A percentile compares a stretch with the other conserved stretches of the same genome.
These are phyloP conservation scores for Felis chaus DNA, from an alignment of 2,113 vertebrate genomes.

Conservation along the genomic window DNA sequence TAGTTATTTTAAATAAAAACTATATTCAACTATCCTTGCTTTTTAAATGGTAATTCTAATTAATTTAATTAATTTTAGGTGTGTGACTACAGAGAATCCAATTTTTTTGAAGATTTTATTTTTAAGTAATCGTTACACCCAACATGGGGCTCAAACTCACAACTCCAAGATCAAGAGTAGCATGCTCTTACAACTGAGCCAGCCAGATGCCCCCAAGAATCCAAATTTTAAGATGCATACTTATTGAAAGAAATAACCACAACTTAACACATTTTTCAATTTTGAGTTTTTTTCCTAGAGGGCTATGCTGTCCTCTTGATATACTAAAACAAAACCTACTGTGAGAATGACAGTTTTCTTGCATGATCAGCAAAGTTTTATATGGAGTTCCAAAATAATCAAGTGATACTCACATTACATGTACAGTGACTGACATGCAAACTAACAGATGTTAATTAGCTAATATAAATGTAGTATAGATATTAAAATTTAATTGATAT, in stretches of 20 bases:
- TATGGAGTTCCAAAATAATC: neutral
- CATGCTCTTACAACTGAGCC: neutral
- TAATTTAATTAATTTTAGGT: conserved; percentile 24
- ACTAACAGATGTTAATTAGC: neutral
- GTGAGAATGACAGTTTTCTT: neutral
- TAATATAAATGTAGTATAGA: neutral
- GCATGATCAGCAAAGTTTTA: conserved; percentile 17
- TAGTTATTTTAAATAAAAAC: neutral
- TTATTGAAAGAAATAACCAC: conserved; percentile 13
- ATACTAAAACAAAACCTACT: conserved; percentile 1
- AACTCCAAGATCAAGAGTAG: neutral
- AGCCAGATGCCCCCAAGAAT: neutral
- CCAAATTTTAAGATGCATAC: neutral
- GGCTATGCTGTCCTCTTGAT: neutral
- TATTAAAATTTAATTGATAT: neutral
- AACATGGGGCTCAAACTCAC: neutral
- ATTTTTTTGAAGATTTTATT: neutral
- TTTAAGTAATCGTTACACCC: neutral
- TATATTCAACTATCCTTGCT: neutral
- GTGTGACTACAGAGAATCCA: neutral
- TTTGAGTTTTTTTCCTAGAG: neutral
- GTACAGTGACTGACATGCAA: neutral
- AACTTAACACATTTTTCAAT: neutral
- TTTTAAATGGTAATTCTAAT: neutral
- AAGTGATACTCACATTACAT: neutral